A percentile compares a stretch with the other conserved stretches of the same genome.
Evolutionary conservation across 2,888 invertebrate genomes (phyloP).

Genomic region (Apamea monoglypha): DNA sequence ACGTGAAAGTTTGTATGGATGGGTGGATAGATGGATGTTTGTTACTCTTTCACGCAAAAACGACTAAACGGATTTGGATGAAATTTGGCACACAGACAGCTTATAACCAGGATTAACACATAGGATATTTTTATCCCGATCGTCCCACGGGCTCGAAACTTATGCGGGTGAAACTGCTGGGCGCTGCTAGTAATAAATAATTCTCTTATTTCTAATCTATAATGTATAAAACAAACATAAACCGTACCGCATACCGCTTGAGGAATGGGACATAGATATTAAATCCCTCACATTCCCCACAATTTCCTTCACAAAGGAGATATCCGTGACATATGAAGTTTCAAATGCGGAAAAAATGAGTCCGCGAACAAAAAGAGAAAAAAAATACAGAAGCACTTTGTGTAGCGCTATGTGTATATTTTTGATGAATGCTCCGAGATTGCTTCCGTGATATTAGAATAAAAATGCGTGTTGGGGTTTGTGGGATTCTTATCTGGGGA

Average conservation of each 20-base stretch:
- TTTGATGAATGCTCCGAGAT: slow-evolving; percentile 51
- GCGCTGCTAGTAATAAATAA: background rate
- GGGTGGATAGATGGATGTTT: too few species aligned
- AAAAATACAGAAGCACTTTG: slow-evolving; percentile 32
- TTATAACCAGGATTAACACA: too few species aligned
- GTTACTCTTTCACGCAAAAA: too few species aligned
- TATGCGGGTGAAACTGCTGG: too few species aligned
- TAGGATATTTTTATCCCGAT: too few species aligned
- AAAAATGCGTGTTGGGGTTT: slow-evolving; percentile 4
- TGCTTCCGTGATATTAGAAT: slow-evolving; percentile 32
- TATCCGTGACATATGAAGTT: slow-evolving; percentile 54
- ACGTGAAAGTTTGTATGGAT: too few species aligned
- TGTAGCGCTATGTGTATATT: slow-evolving; percentile 31
- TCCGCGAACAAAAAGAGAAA: slow-evolving; percentile 7
- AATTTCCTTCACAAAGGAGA: slow-evolving; percentile 44
- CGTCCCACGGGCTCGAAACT: too few species aligned
- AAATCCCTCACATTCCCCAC: slow-evolving; percentile 53
- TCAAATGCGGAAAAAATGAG: slow-evolving; percentile 61
- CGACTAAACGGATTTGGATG: too few species aligned
- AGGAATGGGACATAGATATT: slow-evolving; percentile 56
- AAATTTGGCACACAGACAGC: too few species aligned
- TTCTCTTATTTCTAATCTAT: slow-evolving; percentile 31
- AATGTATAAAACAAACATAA: slow-evolving; percentile 34
- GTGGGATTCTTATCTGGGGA: background rate
- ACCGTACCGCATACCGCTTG: slow-evolving; percentile 17